A percentile compares a stretch with the other conserved stretches of the same genome.
Evolutionary conservation across 1,140 invertebrate species (phyloP).

Genomic region (Drosophila mojavensis): DNA sequence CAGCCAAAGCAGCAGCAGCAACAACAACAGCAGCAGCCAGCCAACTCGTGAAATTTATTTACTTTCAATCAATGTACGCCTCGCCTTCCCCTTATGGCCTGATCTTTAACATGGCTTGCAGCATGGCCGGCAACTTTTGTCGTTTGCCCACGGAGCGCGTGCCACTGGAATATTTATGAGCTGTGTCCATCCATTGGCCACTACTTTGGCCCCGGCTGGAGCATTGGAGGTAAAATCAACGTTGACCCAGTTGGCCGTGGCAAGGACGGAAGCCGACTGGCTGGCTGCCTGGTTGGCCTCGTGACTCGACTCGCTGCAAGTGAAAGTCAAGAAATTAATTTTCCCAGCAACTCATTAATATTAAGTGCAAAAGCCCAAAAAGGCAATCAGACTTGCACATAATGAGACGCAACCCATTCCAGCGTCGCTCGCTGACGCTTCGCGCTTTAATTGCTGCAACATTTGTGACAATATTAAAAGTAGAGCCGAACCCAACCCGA

Average conservation of each 20-base stretch:
- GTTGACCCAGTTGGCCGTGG: conserved; percentile 71
- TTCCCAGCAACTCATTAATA: conserved; percentile 78
- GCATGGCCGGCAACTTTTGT: conserved; percentile 56
- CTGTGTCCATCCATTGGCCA: conserved; percentile 46
- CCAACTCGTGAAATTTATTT: conserved; percentile 58
- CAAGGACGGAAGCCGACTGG: conserved; percentile 38
- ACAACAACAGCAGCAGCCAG: no score
- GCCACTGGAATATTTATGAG: conserved; percentile 80
- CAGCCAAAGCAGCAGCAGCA: not conserved
- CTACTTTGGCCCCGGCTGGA: conserved; percentile 18
- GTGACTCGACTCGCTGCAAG: conserved; percentile 30
- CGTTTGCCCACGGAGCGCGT: conserved; percentile 53
- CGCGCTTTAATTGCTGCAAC: conserved; percentile 60
- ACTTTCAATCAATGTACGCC: conserved; percentile 74
- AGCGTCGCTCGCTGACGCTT: conserved; percentile 4
- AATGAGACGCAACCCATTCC: conserved; percentile 53
- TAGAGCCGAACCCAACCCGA: not conserved
- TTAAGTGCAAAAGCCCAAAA: conserved; percentile 72
- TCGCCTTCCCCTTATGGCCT: not conserved
- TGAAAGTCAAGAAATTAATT: conserved; percentile 81
- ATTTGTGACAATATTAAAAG: conserved; percentile 30
- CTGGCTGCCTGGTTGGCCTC: not conserved
- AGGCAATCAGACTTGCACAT: conserved; percentile 59
- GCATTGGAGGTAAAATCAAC: conserved; percentile 65
- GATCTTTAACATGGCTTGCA: conserved; percentile 25